These are phyloP conservation scores for Sebastes trivittatus DNA, from an alignment of 2,797 vertebrate genomes.

Conservation along the genomic window DNA sequence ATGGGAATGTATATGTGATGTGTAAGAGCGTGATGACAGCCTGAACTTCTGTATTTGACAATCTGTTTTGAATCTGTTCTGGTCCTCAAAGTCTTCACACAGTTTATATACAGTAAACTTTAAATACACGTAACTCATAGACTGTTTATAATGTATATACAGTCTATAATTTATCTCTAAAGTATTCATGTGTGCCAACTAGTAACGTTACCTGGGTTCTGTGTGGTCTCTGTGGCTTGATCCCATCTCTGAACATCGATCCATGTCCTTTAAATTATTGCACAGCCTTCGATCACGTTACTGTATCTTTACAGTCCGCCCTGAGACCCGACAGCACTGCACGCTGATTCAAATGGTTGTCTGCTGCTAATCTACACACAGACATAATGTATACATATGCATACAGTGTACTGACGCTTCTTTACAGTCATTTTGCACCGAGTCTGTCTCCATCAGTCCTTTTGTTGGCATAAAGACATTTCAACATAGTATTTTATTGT, in stretches of 20 bases:
- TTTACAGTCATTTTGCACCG: background rate
- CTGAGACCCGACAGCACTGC: background rate
- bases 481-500: background rate
- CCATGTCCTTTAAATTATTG: background rate
- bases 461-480: background rate
- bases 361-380: background rate
- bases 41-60: background rate
- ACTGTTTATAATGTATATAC: background rate
- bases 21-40: background rate
- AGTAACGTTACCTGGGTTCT: background rate
- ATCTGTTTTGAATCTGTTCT: background rate
- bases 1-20: background rate
- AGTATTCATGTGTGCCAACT: background rate
- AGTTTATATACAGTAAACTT: background rate
- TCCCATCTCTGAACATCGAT: background rate
- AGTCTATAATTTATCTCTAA: background rate
- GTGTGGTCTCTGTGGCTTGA: background rate
- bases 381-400: background rate
- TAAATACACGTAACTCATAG: background rate
- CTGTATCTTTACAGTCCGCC: background rate
- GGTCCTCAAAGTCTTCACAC: background rate
- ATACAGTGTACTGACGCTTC: background rate
- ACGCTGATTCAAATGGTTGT: background rate
- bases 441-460: background rate
- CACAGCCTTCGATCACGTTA: background rate